Evolutionary conservation across 2,797 vertebrate genomes (phyloP).

Genomic region (Anableps anableps): DNA sequence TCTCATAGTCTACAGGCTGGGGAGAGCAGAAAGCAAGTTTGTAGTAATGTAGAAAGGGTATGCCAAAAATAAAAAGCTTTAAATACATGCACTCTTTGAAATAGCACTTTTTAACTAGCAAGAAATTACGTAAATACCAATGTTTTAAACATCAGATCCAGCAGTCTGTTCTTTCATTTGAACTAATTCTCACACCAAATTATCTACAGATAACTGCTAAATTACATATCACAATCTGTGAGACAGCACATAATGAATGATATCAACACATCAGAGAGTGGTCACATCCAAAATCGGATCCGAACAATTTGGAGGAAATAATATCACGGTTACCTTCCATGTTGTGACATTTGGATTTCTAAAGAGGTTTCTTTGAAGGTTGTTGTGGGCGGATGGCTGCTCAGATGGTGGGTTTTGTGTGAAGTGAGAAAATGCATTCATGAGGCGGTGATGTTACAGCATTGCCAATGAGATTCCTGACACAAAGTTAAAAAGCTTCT

Average conservation of each 20-base stretch:
- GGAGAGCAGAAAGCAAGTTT: not conserved
- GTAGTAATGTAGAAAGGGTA: not conserved
- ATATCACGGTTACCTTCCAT: constrained; percentile 40
- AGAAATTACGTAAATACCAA: constrained; percentile 48
- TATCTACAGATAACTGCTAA: constrained; percentile 45
- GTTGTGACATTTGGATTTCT: constrained; percentile 38
- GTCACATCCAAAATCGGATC: constrained; percentile 34
- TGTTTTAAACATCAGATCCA: constrained; percentile 33
- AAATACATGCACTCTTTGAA: constrained; percentile 24
- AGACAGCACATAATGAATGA: constrained; percentile 55
- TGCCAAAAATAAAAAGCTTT: constrained; percentile 1
- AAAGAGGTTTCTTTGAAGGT: constrained; percentile 54
- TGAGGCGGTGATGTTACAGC: constrained; percentile 60
- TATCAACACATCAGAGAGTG: constrained; percentile 44
- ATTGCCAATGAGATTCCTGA: constrained; percentile 54
- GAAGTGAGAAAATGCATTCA: constrained; percentile 52
- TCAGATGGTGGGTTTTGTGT: constrained; percentile 49
- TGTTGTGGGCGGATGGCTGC: constrained; percentile 51
- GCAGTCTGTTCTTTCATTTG: constrained; percentile 44
- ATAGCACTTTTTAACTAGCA: constrained; percentile 31
- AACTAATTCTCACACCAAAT: constrained; percentile 44
- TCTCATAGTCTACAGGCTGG: constrained; percentile 89
- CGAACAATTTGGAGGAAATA: constrained; percentile 37
- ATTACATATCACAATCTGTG: constrained; percentile 59
- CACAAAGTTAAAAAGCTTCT: constrained; percentile 51